Conservation (phyloP, 2,888 invertebrate species). For the Pseudeuparius sepicola region DNA sequence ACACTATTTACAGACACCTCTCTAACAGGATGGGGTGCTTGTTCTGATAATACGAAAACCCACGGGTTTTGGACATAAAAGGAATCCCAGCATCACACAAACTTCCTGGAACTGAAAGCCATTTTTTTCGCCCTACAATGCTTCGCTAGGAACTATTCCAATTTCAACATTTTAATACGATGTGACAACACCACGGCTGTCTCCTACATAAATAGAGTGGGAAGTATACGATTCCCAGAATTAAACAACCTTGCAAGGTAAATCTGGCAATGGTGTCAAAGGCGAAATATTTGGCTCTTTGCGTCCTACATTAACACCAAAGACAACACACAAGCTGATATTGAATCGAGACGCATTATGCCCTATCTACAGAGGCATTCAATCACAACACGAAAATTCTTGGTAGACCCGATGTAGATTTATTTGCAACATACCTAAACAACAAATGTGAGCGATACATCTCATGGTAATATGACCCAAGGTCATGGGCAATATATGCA, state of each 20-base stretch:
- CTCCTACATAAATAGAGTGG: slow-evolving; percentile 6
- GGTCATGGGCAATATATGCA: neutral
- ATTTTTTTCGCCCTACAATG: no score
- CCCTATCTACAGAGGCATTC: neutral
- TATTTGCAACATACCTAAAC: slow-evolving; percentile 6
- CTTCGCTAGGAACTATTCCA: no score
- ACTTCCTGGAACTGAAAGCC: no score
- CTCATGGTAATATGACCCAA: slow-evolving; percentile 6
- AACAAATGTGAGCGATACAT: slow-evolving; percentile 8
- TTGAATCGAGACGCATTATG: slow-evolving; percentile 8
- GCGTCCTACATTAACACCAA: slow-evolving; percentile 9
- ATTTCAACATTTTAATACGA: slow-evolving; percentile 5
- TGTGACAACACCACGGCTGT: slow-evolving; percentile 4
- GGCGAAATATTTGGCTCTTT: slow-evolving; percentile 7
- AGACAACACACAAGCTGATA: slow-evolving; percentile 13
- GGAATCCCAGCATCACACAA: no score
- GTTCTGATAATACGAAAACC: no score
- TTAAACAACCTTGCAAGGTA: slow-evolving; percentile 5
- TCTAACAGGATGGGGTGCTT: slow-evolving; percentile 23
- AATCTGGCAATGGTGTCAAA: slow-evolving; percentile 11
- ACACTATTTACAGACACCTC: slow-evolving; percentile 25
- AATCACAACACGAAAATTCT: slow-evolving; percentile 3
- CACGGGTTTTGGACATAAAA: no score
- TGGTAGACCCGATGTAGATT: slow-evolving; percentile 2
- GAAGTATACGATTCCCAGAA: neutral